A percentile compares a stretch with the other conserved stretches of the same genome.
These are phyloP conservation scores for Drosophila suzukii DNA, from an alignment of 1,140 invertebrate genomes.

Conservation along the genomic window DNA sequence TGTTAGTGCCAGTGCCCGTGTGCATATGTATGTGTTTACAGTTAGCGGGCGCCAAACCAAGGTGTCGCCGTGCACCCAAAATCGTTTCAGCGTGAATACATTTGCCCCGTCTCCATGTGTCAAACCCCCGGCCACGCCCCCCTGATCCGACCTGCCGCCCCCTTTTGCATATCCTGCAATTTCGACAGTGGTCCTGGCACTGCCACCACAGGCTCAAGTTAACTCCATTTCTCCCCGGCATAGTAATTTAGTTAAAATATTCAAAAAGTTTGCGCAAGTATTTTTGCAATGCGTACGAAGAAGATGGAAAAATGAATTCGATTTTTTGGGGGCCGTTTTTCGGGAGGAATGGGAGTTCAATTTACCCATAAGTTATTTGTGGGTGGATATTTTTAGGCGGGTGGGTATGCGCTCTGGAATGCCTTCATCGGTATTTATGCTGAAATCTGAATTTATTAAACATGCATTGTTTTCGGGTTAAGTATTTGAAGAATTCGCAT, in stretches of 20 bases:
- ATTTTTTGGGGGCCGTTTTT: constrained; percentile 6
- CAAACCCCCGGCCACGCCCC: constrained; percentile 16
- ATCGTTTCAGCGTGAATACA: constrained; percentile 81
- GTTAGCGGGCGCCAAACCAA: constrained; percentile 81
- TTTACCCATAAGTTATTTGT: constrained; percentile 32
- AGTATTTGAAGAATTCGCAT: constrained; percentile 13
- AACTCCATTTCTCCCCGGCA: constrained; percentile 21
- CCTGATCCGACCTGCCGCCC: background rate
- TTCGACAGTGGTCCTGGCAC: constrained; percentile 41
- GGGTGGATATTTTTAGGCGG: background rate
- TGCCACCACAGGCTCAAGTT: constrained; percentile 31
- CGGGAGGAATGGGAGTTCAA: background rate
- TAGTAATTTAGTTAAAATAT: constrained; percentile 51
- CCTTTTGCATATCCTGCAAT: constrained; percentile 26
- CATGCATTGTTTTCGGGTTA: constrained; percentile 9
- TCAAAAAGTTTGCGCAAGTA: constrained; percentile 39
- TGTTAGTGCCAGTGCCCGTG: constrained; percentile 45
- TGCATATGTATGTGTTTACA: constrained; percentile 74
- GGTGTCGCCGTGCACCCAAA: constrained; percentile 79
- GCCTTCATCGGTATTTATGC: constrained; percentile 26
- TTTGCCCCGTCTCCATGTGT: constrained; percentile 57
- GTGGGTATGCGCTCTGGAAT: constrained; percentile 5
- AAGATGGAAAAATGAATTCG: constrained; percentile 45
- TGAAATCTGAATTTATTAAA: constrained; percentile 37
- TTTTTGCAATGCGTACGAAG: constrained; percentile 29